phyloP scores from a whole-genome alignment of 2,888 invertebrate species.

The Plusia festucae region DNA sequence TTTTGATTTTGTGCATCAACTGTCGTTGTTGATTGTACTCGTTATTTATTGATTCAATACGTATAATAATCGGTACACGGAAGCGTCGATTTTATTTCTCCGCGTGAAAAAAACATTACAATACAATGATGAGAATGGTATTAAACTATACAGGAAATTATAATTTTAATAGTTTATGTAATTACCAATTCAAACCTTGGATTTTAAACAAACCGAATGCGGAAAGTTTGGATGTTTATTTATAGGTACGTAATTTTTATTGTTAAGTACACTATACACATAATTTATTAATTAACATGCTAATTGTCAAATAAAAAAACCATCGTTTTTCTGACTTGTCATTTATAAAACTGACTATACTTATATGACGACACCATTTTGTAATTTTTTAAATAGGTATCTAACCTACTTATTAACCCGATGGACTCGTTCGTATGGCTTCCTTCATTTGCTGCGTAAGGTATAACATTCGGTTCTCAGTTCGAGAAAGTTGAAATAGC shows the following conservation, averaged over 20 bases:
- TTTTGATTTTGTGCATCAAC: too few species aligned
- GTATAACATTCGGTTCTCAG: too few species aligned
- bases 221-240: slow-evolving; percentile 1
- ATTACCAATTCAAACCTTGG: slow-evolving; percentile 11
- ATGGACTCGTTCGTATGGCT: too few species aligned
- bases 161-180: slow-evolving; percentile 6
- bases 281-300: too few species aligned
- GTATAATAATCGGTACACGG: background rate
- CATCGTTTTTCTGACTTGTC: too few species aligned
- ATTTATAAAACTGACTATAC: too few species aligned
- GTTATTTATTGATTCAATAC: background rate
- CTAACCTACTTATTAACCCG: background rate
- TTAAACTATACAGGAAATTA: background rate
- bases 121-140: background rate
- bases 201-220: slow-evolving; percentile 3
- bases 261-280: too few species aligned
- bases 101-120: background rate
- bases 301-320: too few species aligned
- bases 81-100: background rate
- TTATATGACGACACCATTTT: too few species aligned
- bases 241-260: slow-evolving; percentile 2
- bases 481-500: too few species aligned
- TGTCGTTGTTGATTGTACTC: too few species aligned
- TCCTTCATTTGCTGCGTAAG: too few species aligned
- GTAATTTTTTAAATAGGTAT: background rate